Conservation (phyloP, 2,797 vertebrate genomes). For the Poecilia gillii region DNA sequence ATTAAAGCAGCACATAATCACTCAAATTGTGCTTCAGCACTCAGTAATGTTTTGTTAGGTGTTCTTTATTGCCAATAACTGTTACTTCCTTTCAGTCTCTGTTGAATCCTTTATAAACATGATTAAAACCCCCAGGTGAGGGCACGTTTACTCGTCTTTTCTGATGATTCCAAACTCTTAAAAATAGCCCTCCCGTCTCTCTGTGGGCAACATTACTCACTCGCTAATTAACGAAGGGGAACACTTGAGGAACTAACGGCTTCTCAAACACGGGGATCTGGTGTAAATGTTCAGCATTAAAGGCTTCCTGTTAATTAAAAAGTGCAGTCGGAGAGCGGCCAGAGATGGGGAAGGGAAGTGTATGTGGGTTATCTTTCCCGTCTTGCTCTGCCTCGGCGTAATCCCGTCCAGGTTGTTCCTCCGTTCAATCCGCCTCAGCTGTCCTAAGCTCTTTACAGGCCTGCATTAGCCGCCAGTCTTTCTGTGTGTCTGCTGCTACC, state of each 20-base stretch:
- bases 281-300: slow-evolving; percentile 20
- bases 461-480: slow-evolving; percentile 54
- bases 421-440: slow-evolving; percentile 76
- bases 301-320: slow-evolving; percentile 47
- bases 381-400: slow-evolving; percentile 58
- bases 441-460: slow-evolving; percentile 79
- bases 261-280: slow-evolving; percentile 55
- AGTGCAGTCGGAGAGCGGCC: slow-evolving; percentile 22
- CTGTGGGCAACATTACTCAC: slow-evolving; percentile 53
- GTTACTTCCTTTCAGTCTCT: slow-evolving; percentile 33
- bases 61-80: slow-evolving; percentile 13
- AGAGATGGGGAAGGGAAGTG: slow-evolving; percentile 34
- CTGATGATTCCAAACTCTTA: slow-evolving; percentile 20
- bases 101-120: slow-evolving; percentile 39
- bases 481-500: slow-evolving; percentile 37
- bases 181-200: slow-evolving; percentile 37
- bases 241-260: slow-evolving; percentile 64
- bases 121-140: slow-evolving; percentile 24
- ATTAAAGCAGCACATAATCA: slow-evolving; percentile 22
- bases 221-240: slow-evolving; percentile 64
- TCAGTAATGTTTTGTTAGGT: slow-evolving; percentile 17
- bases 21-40: slow-evolving; percentile 21
- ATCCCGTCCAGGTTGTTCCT: slow-evolving; percentile 78
- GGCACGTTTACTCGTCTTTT: slow-evolving; percentile 14
- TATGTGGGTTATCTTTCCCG: slow-evolving; percentile 46